Percentiles rank a stretch among this genome's conserved stretches.
phyloP scores from a whole-genome alignment of 2,888 invertebrate species.

The Ditylenchus weischeri region DNA sequence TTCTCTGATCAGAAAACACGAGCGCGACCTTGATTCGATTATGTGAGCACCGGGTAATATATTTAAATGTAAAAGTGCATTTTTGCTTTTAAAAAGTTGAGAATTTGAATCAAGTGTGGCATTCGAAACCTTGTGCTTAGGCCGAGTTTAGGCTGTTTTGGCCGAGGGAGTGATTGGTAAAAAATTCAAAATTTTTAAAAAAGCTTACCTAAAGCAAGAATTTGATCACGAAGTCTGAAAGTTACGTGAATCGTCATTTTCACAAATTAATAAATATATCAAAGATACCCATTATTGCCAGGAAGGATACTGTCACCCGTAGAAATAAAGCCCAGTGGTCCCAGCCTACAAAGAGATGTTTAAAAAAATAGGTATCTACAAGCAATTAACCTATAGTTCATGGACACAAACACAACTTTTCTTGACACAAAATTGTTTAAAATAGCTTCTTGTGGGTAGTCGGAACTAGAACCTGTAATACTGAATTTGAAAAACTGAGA shows the following conservation, averaged over 20 bases:
- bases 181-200: conserved; percentile 21
- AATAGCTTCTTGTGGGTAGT: conserved; percentile 45
- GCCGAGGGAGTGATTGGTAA: too few species aligned
- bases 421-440: conserved; percentile 64
- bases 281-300: conserved; percentile 49
- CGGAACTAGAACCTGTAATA: conserved; percentile 21
- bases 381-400: conserved; percentile 88
- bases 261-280: too few species aligned
- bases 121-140: too few species aligned
- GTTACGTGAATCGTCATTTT: too few species aligned
- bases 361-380: conserved; percentile 65
- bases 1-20: too few species aligned
- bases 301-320: conserved; percentile 56
- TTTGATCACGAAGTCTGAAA: conserved; percentile 31
- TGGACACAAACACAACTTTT: conserved; percentile 84
- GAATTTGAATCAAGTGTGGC: too few species aligned
- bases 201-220: conserved; percentile 24
- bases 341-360: neutral
- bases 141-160: too few species aligned
- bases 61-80: too few species aligned
- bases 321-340: conserved; percentile 43
- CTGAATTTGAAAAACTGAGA: neutral
- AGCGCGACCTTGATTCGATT: too few species aligned
- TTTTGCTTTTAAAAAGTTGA: too few species aligned
- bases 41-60: too few species aligned